Evolutionary conservation across 30 jellyfish, hydroid and myxozoan species (phyloP).

Genomic region (Aurelia sp.): DNA sequence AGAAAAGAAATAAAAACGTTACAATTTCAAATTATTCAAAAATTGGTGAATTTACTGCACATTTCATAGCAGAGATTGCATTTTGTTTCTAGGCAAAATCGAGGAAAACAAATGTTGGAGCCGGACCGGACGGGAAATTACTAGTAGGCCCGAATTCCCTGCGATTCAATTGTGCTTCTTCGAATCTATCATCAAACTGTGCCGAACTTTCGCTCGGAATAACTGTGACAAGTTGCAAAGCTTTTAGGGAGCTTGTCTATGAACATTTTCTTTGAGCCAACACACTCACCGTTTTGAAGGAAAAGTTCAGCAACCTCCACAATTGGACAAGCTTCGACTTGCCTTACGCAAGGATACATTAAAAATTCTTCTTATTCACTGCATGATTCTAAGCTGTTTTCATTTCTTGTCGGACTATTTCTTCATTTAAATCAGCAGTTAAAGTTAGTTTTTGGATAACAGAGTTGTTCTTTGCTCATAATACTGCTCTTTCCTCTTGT

Average conservation of each 20-base stretch:
- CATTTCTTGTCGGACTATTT: background rate
- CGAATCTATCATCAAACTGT: background rate
- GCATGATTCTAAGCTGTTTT: conserved; percentile 5
- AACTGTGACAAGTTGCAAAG: too few relatives aligned
- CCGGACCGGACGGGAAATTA: background rate
- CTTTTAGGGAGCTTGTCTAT: too few relatives aligned
- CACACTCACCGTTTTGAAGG: background rate
- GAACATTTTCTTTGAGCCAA: too few relatives aligned
- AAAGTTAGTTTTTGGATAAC: background rate
- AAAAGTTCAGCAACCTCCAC: conserved; percentile 34
- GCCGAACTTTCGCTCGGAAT: too few relatives aligned
- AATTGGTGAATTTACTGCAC: background rate
- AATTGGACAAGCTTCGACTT: conserved; percentile 50
- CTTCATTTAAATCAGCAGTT: background rate
- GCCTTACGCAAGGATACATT: conserved; percentile 58
- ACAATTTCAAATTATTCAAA: background rate
- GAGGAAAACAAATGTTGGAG: too few relatives aligned
- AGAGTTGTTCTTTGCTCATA: background rate
- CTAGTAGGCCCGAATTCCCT: background rate
- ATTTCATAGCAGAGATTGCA: background rate
- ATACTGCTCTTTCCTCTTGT: background rate
- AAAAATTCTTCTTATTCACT: conserved; percentile 31
- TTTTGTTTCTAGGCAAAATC: too few relatives aligned
- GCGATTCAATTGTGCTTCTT: background rate
- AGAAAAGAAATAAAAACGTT: background rate